Evolutionary conservation across 1,140 invertebrate species (phyloP).

Genomic region (Zaprionus nigranus): DNA sequence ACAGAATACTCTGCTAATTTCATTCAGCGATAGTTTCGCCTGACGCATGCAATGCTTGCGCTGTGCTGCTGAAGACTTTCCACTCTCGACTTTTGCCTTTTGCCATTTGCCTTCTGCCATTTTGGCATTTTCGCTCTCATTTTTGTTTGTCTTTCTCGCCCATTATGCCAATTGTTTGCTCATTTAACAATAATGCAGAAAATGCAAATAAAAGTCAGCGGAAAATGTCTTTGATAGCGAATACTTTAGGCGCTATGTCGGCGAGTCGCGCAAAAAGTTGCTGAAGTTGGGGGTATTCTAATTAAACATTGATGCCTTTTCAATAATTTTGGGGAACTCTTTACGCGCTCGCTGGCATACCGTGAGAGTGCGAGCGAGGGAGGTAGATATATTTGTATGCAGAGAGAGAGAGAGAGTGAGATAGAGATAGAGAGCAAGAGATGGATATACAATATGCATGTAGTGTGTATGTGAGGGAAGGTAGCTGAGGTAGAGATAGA

Average conservation of each 20-base stretch:
- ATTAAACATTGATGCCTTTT: constrained; percentile 48
- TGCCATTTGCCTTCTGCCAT: constrained; percentile 27
- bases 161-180: constrained; percentile 73
- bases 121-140: constrained; percentile 23
- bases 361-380: background rate
- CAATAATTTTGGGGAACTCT: constrained; percentile 42
- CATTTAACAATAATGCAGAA: constrained; percentile 63
- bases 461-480: constrained; percentile 35
- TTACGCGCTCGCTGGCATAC: constrained; percentile 44
- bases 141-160: constrained; percentile 29
- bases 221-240: constrained; percentile 66
- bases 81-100: constrained; percentile 22
- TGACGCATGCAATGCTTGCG: constrained; percentile 42
- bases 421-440: constrained; percentile 1
- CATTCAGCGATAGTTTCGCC: constrained; percentile 30
- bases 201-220: constrained; percentile 61
- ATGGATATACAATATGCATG: constrained; percentile 10
- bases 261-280: constrained; percentile 64
- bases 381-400: background rate
- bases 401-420: background rate
- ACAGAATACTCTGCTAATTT: constrained; percentile 41
- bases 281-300: constrained; percentile 12
- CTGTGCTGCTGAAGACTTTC: constrained; percentile 7
- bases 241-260: constrained; percentile 18
- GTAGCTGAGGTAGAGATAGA: constrained; percentile 17